Evolutionary conservation across 2,113 vertebrate species (phyloP), one percentile per base, ranked within the genome.

Genomic region (Athene cunicularia): DNA sequence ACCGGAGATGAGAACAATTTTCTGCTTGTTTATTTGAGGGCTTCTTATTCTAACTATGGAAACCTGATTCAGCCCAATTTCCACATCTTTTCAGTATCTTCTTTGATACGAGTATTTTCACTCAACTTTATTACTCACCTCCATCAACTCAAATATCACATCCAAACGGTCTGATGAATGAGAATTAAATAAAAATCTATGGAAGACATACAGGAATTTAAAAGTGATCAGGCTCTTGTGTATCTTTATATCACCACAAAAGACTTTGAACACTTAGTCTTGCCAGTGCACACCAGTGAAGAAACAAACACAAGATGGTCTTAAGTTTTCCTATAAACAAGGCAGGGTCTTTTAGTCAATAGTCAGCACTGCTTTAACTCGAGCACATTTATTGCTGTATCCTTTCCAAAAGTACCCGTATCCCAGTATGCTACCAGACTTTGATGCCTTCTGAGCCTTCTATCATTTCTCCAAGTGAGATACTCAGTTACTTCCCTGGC

Each of bases 11-110:
- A 68, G 39, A 67, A 80, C 26, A 80, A 93, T 95, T 93, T 96
- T 97, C 96, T 93, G 81, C 91, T 92, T 91, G 49, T 97, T 97
- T 96, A 90, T 84, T 92, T 88, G 92, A 95, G 66, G 47, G 70
- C 76, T 91, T 96, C 86, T 66, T 85, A 96, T 89, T 95, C 93
- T 63, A 80, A 89, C 86, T 75, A 74, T 43, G 75, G 86, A 97
- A 97, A 95, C 87, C 74, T 76, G 74, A 90, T 35, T 75, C 41
- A 2, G 88, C 88, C 91, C 92, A 68, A 92, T 91, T 97, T 88
- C 96, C 74, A 76, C 95, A 92, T 96, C 80, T 96, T 88, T 94
- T 95, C 94, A 77, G 91, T 80, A 77, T 96, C 84, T 26, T 97
- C 94, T 96, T 94, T 83, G 88, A 91, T 91, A 91, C 16, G 18